Evolutionary conservation across 2,888 invertebrate genomes (phyloP), one percentile per base, ranked within the genome.

Genomic region (Alloscopus bannaensis): DNA sequence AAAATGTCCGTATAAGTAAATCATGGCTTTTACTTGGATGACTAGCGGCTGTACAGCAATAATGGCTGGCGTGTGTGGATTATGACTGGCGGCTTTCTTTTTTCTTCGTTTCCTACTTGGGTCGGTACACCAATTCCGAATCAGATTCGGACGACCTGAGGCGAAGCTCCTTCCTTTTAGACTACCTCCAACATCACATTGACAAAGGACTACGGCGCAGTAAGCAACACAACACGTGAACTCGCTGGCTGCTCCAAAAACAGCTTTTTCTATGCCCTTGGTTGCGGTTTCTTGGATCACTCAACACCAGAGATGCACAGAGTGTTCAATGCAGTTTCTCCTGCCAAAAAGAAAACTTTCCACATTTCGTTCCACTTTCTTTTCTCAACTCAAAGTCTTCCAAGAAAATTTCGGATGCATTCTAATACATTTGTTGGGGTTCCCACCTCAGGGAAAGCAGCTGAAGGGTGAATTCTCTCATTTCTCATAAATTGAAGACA

Each of bases 261-360:
- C 45, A 59, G 45, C 45, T 29, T 59, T 24, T 64, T 24, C 36
- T 42, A 29, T 42, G 69, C 28, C 69, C 69, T 69, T 69, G 57
- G 59, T 42, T 59, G 69, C 20, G 69, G 69, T 45, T 69, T 69
- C 57, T 42, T 69, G 57, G 57, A n/a, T n/a, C n/a, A n/a, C n/a
- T n/a, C n/a, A n/a, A n/a, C n/a, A n/a, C n/a, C n/a, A 57, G 28
- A 24, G 18, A 69, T 57, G 57, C 13, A 57, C n/a, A 22, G 57
- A 57, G 11, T 24, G 24, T 57, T 24, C 28, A 26, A 6, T 2
- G 6, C 42, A 59, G 57, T 28, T 42, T 22, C 29, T 22, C 59
- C 47, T 68, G 66, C 66, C 55, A 68, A 59, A 59, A 57, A 20
- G 29, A 28, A 40, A 36, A 26, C n/a, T 26, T 29, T 26, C 28